phyloP scores from a whole-genome alignment of 2,113 vertebrate species.

The Ciconia stormi region DNA sequence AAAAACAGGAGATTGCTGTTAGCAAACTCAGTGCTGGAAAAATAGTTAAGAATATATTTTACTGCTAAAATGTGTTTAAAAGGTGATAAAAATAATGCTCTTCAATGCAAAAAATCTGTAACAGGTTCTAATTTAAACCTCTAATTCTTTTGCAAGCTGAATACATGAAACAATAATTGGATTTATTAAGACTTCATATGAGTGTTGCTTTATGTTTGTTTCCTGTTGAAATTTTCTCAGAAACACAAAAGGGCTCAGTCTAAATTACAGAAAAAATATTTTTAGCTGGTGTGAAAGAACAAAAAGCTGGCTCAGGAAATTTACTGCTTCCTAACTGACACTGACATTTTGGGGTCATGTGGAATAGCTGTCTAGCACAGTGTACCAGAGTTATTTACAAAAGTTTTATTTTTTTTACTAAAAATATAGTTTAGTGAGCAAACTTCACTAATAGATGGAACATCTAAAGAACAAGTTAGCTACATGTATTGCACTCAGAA shows the following conservation, averaged over 20 bases:
- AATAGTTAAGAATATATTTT: background rate
- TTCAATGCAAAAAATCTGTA: background rate
- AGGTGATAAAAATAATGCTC: background rate
- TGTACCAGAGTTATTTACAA: background rate
- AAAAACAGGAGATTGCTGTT: slow-evolving; percentile 70
- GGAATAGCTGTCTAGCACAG: background rate
- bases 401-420: background rate
- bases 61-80: background rate
- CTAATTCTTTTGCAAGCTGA: background rate
- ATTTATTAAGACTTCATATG: background rate
- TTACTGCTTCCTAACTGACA: background rate
- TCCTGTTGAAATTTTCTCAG: background rate
- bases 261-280: background rate
- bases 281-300: background rate
- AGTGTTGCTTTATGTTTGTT: background rate
- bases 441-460: background rate
- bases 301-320: background rate
- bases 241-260: background rate
- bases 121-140: background rate
- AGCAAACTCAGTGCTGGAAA: slow-evolving; percentile 51
- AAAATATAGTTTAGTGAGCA: background rate
- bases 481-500: background rate
- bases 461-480: background rate
- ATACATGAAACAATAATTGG: background rate
- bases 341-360: background rate